These are phyloP conservation scores for Drosophila neonasuta DNA, from an alignment of 2,888 invertebrate genomes.

Conservation along the genomic window DNA sequence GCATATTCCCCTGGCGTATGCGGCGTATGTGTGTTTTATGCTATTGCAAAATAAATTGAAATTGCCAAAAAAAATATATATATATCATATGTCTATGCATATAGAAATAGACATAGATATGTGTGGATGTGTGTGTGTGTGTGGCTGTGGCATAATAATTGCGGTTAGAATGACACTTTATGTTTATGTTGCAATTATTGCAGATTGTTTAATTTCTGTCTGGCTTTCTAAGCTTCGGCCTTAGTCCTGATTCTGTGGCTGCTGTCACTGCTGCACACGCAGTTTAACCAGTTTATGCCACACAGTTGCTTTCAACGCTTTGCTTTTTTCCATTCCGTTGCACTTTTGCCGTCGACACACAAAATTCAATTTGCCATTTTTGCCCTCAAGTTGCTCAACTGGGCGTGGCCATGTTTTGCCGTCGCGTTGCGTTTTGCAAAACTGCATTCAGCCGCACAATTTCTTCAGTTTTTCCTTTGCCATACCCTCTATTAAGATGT, in stretches of 20 bases:
- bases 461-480: conserved; percentile 34
- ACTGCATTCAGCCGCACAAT: conserved; percentile 55
- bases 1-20: conserved; percentile 58
- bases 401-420: conserved; percentile 38
- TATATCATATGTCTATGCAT: background rate
- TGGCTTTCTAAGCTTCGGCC: conserved; percentile 1
- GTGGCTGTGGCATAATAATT: conserved; percentile 35
- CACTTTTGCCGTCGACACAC: conserved; percentile 60
- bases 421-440: conserved; percentile 27
- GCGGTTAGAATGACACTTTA: conserved; percentile 49
- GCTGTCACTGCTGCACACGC: background rate
- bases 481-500: conserved; percentile 9
- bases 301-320: conserved; percentile 50
- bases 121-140: background rate
- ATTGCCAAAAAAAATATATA: conserved; percentile 24
- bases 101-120: background rate
- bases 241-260: conserved; percentile 34
- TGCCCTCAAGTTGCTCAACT: conserved; percentile 57
- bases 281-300: conserved; percentile 26
- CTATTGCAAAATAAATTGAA: conserved; percentile 29
- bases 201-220: conserved; percentile 49
- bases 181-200: conserved; percentile 57
- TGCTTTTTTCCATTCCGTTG: conserved; percentile 65
- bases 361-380: conserved; percentile 73
- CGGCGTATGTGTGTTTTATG: conserved; percentile 5